Base-by-base conservation (phyloP, 2,797 vertebrate genomes). In the Sebastolobus altivelis region DNA sequence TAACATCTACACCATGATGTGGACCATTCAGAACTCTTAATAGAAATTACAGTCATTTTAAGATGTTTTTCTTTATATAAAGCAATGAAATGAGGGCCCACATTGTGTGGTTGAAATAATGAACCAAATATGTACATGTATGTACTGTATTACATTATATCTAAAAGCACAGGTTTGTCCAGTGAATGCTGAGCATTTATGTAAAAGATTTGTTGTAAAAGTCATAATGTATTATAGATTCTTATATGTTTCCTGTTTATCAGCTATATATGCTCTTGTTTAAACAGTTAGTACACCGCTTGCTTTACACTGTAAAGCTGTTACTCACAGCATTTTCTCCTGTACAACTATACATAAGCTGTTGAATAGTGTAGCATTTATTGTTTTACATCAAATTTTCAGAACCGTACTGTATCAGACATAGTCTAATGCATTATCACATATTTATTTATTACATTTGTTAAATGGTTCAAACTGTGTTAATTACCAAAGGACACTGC, bases 161-260 rank as follows among this genome's bases (percentile, higher is more conserved):
- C 31, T 33, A 20, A 56, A 67, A 18, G 16, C 35, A 18, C 8
- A 35, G 22, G 14, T 76, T 55, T 73, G 56, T 40, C 25, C 4
- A 27, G 11, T 29, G 6, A 55, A 52, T 33, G 58, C 4, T 49
- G 8, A 52, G 7, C 18, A 78, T 38, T 29, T 40, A 35, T 61
- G 25, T 76, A 62, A 77, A 74, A 6, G 4, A n/a, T 61, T 35
- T 46, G 13, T 65, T 62, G 68, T 72, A 12, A 65, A 67, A 3
- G 13, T 58, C 12, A 2, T 2, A 52, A 55, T 35, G 67, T 38
- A 40, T 63, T 54, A 49, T 55, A 38, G 0, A 12, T 69, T 69
- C 1, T 46, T 4, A 20, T 33, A 18, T 72, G 18, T 73, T 59
- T 31, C 25, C n/a, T 73, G 2, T 60, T 16, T 40, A 25, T 27